Evolutionary conservation across 1,140 invertebrate species (phyloP).

Genomic region (Schlechtendalia chinensis): DNA sequence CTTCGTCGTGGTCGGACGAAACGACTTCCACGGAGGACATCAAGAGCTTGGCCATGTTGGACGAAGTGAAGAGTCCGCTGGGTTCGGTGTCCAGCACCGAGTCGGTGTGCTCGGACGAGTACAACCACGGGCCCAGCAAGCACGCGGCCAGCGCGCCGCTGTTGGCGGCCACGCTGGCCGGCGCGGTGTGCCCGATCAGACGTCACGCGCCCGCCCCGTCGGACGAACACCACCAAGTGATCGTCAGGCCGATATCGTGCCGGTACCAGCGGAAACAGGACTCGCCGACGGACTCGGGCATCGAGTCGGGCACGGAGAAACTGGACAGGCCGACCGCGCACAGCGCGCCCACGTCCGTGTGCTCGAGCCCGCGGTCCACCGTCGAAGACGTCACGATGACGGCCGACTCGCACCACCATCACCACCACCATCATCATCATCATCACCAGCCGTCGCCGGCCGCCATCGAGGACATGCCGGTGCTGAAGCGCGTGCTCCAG

Average conservation of each 20-base stretch:
- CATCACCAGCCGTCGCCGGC: neutral
- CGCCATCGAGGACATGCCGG: conserved; percentile 84
- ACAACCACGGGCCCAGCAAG: conserved; percentile 57
- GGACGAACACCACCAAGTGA: conserved; percentile 61
- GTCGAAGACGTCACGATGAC: conserved; percentile 65
- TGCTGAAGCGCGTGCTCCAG: conserved; percentile 85
- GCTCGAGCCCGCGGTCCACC: conserved; percentile 81
- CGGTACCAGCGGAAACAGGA: conserved; percentile 68
- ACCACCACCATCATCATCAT: neutral
- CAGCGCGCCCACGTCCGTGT: conserved; percentile 72
- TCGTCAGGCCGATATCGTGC: conserved; percentile 51
- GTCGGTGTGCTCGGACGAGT: conserved; percentile 68
- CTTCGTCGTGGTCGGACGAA: conserved; percentile 66
- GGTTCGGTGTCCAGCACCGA: conserved; percentile 84
- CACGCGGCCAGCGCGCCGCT: conserved; percentile 67
- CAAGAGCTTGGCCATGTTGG: conserved; percentile 72
- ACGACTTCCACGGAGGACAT: conserved; percentile 63
- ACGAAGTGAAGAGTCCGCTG: conserved; percentile 77
- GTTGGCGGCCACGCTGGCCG: conserved; percentile 73
- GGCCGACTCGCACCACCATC: conserved; percentile 48
- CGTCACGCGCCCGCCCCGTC: conserved; percentile 68
- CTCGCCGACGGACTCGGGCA: conserved; percentile 87
- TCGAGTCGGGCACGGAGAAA: conserved; percentile 87
- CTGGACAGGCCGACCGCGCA: conserved; percentile 66
- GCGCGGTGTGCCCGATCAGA: conserved; percentile 65